Evolutionary conservation across 2,888 invertebrate species (phyloP), one percentile per base, ranked within the genome.

Genomic region (Cantharis rustica): DNA sequence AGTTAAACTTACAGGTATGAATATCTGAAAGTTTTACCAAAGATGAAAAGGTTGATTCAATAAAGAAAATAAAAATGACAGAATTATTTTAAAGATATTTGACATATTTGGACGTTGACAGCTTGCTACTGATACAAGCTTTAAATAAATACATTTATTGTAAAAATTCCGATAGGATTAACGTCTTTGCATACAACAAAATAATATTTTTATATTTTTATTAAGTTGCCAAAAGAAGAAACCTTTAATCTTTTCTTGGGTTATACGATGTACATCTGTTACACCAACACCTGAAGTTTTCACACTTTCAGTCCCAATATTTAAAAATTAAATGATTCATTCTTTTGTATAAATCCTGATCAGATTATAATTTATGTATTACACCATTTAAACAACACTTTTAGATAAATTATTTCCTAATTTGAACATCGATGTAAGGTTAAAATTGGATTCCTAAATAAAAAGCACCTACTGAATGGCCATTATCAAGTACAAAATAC

Each of bases 401-500:
- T 13, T 73, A 76, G 76, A 76, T 71, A 73, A 64, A 68, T 66
- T 70, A 68, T 47, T 71, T 62, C 66, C 75, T 76, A 80, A 72
- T 75, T 75, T 77, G 73, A 79, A 80, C 77, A 79, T 74, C 78
- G 76, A 80, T 73, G 75, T 78, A 80, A 80, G 76, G 77, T 77
- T 80, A 75, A 76, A 69, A 66, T 66, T 69, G 75, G 66, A 47
- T 69, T 72, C 72, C 69, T 72, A 16, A 76, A 72, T 76, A 76
- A 76, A 27, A 66, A 66, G 64, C 64, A 66, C 64, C 64, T 23
- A n/a, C 23, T 66, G 64, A 66, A 47, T 23, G 64, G 64, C 64
- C 64, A 66, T 47, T 47, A 47, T 47, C 47, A 47, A n/a, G 13
- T 47, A 47, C n/a, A 47, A 47, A 47, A 47, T 47, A 47, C 9